These are phyloP conservation scores for Arge pagana DNA, from an alignment of 2,888 invertebrate species.

Conservation along the genomic window DNA sequence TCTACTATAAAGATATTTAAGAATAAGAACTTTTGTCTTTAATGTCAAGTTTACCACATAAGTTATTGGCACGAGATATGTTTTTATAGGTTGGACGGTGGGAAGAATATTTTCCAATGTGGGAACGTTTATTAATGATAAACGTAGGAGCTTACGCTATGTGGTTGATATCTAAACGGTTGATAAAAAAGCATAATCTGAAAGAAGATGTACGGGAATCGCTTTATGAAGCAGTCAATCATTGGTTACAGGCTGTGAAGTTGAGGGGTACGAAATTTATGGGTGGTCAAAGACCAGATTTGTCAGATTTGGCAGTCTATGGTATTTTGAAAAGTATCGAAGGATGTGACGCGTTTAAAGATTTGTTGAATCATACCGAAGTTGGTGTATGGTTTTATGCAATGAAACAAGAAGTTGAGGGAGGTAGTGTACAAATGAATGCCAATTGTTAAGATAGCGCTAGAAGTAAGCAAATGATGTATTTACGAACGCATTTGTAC, in stretches of 20 bases:
- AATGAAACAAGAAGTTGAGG: conserved; percentile 69
- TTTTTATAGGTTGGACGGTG: conserved; percentile 80
- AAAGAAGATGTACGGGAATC: conserved; percentile 88
- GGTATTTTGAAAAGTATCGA: conserved; percentile 92
- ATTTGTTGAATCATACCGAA: conserved; percentile 73
- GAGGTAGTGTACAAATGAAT: conserved; percentile 61
- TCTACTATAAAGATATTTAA: too few relatives aligned
- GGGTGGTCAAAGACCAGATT: conserved; percentile 85
- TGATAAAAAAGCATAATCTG: conserved; percentile 83
- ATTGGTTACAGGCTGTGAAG: conserved; percentile 76
- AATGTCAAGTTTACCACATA: neutral
- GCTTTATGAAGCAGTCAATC: conserved; percentile 85
- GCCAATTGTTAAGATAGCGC: conserved; percentile 11
- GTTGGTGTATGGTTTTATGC: conserved; percentile 79
- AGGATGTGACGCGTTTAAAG: conserved; percentile 88
- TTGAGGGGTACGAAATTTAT: conserved; percentile 75
- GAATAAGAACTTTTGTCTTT: neutral
- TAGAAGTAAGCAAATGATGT: conserved; percentile 16
- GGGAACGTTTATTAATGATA: conserved; percentile 86
- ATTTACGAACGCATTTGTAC: conserved; percentile 28
- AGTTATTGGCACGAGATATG: conserved; percentile 3
- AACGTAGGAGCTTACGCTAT: conserved; percentile 93
- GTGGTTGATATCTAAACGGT: conserved; percentile 87
- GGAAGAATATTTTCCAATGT: conserved; percentile 83
- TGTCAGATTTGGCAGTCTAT: conserved; percentile 91